phyloP scores from a whole-genome alignment of 2,797 vertebrate species.

The Gallinago stenura region DNA sequence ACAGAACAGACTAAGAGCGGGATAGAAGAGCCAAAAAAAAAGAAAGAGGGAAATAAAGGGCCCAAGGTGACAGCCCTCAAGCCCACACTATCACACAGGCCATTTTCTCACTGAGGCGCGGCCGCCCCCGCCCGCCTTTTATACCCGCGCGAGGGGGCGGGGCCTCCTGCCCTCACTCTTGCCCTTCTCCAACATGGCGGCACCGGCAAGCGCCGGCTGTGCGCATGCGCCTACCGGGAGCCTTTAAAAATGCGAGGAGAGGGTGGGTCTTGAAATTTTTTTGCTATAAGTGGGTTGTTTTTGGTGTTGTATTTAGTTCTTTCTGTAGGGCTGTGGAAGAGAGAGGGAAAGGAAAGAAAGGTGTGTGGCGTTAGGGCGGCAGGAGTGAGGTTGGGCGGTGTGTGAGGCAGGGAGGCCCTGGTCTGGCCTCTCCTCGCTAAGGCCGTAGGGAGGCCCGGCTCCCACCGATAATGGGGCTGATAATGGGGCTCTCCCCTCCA shows the following conservation, averaged over 20 bases:
- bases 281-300: accelerated
- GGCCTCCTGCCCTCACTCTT: not conserved
- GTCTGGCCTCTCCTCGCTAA: accelerated
- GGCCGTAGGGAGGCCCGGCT: too few species aligned
- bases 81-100: accelerated
- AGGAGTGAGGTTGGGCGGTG: not conserved
- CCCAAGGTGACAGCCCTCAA: too few species aligned
- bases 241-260: accelerated
- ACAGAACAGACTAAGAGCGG: accelerated
- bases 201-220: accelerated
- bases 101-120: accelerated
- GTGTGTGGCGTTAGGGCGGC: not conserved
- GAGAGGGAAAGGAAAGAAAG: accelerated
- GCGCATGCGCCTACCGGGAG: not conserved
- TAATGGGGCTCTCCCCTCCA: accelerated
- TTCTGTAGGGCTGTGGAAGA: accelerated
- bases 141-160: not conserved
- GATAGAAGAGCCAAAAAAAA: accelerated
- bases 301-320: accelerated
- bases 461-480: too few species aligned
- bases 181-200: not conserved
- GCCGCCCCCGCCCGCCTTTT: not conserved
- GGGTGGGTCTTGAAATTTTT: accelerated
- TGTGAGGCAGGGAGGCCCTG: not conserved
- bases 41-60: accelerated